These are phyloP conservation scores for Micromussa lordhowensis DNA, from an alignment of 92 coral and sea anemone genomes.

Conservation along the genomic window DNA sequence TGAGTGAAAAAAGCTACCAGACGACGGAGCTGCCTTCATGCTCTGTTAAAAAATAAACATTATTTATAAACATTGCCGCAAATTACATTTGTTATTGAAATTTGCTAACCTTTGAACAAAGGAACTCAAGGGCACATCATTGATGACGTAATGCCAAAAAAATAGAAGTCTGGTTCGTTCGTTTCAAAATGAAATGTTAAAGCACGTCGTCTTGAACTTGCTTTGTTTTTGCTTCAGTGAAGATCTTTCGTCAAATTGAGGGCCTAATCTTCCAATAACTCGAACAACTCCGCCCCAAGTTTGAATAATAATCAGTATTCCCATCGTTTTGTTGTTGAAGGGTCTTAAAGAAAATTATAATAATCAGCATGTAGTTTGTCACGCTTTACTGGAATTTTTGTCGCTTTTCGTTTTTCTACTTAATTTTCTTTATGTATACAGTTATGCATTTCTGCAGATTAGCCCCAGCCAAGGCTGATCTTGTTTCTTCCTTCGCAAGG, in stretches of 20 bases:
- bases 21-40: background rate
- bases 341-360: too few species aligned
- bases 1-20: background rate
- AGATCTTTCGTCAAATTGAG: background rate
- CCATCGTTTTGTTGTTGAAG: too few species aligned
- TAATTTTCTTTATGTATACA: background rate
- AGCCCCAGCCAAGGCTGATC: too few species aligned
- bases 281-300: too few species aligned
- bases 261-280: background rate
- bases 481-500: background rate
- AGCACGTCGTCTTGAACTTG: background rate
- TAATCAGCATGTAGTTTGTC: background rate
- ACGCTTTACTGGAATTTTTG: background rate
- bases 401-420: background rate
- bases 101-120: background rate
- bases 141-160: background rate
- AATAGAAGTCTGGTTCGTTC: too few species aligned
- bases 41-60: background rate
- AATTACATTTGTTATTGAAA: background rate
- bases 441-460: background rate
- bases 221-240: background rate
- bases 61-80: background rate
- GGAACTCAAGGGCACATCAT: background rate
- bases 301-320: too few species aligned
- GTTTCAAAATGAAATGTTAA: background rate